phyloP scores from a whole-genome alignment of 1,140 invertebrate genomes.

The Trichogramma pretiosum region DNA sequence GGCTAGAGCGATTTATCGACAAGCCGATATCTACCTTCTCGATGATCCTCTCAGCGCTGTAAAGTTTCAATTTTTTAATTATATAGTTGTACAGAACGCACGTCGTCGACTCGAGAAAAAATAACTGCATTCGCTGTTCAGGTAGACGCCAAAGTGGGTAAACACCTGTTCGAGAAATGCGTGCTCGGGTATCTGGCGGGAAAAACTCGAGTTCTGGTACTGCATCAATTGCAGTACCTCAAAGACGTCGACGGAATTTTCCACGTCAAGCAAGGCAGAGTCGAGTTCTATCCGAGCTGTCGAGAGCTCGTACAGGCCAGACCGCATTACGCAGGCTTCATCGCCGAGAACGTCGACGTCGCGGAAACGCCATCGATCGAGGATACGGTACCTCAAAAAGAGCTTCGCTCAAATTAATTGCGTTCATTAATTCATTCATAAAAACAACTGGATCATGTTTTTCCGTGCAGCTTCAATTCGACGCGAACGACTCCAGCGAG shows the following conservation, averaged over 20 bases:
- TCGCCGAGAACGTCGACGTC: conserved; percentile 33
- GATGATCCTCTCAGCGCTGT: conserved; percentile 78
- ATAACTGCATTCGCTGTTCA: conserved; percentile 10
- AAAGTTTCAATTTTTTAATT: too few species aligned
- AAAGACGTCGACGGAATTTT: conserved; percentile 72
- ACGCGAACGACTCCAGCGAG: too few species aligned
- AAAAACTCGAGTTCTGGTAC: conserved; percentile 66
- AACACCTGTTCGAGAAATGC: conserved; percentile 64
- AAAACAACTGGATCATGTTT: too few species aligned
- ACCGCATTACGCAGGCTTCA: conserved; percentile 34
- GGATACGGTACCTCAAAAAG: conserved; percentile 23
- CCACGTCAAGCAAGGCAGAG: conserved; percentile 60
- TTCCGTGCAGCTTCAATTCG: too few species aligned
- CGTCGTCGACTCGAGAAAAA: not conserved
- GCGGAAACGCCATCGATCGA: too few species aligned
- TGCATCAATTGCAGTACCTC: conserved; percentile 81
- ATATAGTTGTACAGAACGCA: not conserved
- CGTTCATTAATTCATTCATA: too few species aligned
- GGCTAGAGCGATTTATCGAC: conserved; percentile 55
- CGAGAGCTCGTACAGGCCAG: conserved; percentile 45
- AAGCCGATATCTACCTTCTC: conserved; percentile 72
- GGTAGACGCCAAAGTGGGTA: conserved; percentile 63
- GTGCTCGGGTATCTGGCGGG: conserved; percentile 44
- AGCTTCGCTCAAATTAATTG: conserved; percentile 35
- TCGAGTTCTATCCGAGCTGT: conserved; percentile 43